Conservation (phyloP, 2,888 invertebrate species). For the Nectonema munidae region DNA sequence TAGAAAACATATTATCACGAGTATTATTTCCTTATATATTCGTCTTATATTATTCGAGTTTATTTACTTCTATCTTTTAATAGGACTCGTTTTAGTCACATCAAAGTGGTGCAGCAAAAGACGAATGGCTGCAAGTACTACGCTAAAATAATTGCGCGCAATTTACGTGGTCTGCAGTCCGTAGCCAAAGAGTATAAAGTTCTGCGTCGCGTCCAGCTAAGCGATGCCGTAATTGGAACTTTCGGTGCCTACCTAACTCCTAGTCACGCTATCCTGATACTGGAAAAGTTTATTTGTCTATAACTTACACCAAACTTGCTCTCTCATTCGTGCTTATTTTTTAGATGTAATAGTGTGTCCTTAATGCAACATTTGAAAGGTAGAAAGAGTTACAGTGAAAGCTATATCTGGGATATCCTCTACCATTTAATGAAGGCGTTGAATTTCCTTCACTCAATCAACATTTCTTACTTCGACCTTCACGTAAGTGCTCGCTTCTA, state of each 20-base stretch:
- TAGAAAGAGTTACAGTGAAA: conserved; percentile 2
- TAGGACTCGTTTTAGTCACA: no score
- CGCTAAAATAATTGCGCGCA: not conserved
- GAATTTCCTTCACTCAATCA: conserved; percentile 1
- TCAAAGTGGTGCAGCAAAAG: no score
- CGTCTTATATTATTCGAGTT: no score
- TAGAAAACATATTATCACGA: no score
- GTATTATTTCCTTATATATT: no score
- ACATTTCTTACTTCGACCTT: conserved; percentile 8
- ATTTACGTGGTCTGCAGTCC: not conserved
- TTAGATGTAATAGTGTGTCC: not conserved
- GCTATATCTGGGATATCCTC: conserved; percentile 7
- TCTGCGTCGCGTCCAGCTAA: not conserved
- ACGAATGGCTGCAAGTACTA: no score
- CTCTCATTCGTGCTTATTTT: not conserved
- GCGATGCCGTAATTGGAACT: not conserved
- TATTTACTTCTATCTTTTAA: no score
- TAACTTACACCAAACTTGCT: not conserved
- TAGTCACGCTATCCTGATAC: not conserved
- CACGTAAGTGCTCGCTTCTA: no score
- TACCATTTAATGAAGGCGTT: conserved; percentile 1
- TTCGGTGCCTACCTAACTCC: conserved; percentile 9
- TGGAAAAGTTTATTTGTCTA: conserved; percentile 6
- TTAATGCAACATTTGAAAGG: conserved; percentile 1
- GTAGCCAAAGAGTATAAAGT: conserved; percentile 8